Evolutionary conservation across 2,797 vertebrate species (phyloP).

Genomic region (Hapalemur alaotrensis): DNA sequence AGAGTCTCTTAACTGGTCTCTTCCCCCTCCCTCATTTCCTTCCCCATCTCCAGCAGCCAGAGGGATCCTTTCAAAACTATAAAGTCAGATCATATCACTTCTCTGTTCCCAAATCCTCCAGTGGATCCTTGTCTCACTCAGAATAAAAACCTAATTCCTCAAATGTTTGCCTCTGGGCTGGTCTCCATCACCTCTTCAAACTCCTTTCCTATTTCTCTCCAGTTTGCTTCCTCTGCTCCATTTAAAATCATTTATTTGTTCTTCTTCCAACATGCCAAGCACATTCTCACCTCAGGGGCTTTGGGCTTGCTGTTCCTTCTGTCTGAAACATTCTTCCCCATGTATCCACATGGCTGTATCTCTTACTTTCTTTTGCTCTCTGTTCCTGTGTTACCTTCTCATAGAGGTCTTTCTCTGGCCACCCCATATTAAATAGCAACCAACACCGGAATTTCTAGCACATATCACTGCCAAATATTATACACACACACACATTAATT

Average conservation of each 20-base stretch:
- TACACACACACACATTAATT: neutral
- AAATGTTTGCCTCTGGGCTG: neutral
- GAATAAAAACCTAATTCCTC: neutral
- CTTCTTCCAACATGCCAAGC: neutral
- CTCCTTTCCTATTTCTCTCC: neutral
- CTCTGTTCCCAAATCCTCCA: neutral
- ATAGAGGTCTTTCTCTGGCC: neutral
- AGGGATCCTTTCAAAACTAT: neutral
- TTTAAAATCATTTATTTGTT: neutral
- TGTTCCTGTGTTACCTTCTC: neutral
- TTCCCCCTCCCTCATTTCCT: neutral
- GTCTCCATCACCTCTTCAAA: neutral
- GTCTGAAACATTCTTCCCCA: neutral
- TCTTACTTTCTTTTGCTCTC: neutral
- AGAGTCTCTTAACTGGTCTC: neutral
- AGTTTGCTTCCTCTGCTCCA: neutral
- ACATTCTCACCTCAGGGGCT: neutral
- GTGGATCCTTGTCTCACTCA: neutral
- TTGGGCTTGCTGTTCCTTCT: neutral
- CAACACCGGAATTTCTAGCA: neutral
- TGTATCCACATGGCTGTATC: neutral
- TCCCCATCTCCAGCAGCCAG: neutral
- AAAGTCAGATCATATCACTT: neutral
- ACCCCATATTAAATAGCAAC: neutral
- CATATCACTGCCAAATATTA: neutral